A percentile compares a stretch with the other conserved stretches of the same genome.
Evolutionary conservation across 2,797 vertebrate genomes (phyloP).

Genomic region (Oophaga sylvatica): DNA sequence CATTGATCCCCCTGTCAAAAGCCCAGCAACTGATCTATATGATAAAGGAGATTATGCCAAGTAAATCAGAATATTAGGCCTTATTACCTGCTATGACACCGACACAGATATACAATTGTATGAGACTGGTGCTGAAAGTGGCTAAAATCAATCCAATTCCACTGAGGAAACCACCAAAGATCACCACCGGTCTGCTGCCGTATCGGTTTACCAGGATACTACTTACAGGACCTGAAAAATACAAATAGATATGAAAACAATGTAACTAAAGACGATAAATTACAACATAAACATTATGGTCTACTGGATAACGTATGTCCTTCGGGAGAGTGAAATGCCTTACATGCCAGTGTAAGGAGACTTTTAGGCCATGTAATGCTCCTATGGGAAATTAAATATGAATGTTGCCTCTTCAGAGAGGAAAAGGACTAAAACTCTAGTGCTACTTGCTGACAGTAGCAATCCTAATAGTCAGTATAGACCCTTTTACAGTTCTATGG

Average conservation of each 20-base stretch:
- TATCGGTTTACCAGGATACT: slow-evolving; percentile 79
- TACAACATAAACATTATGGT: neutral
- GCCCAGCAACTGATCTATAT: slow-evolving; percentile 16
- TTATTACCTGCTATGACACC: slow-evolving; percentile 82
- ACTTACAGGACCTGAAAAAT: slow-evolving; percentile 78
- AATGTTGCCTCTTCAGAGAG: no score
- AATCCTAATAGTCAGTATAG: no score
- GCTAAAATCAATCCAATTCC: slow-evolving; percentile 78
- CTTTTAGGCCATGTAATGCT: no score
- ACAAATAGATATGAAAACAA: neutral
- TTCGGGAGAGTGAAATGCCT: neutral
- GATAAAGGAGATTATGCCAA: slow-evolving; percentile 29
- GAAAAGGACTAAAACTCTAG: no score
- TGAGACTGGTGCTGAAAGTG: slow-evolving; percentile 79
- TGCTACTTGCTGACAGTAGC: no score
- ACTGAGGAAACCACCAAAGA: slow-evolving; percentile 80
- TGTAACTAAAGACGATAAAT: neutral
- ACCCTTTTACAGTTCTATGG: no score
- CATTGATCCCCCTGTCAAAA: neutral
- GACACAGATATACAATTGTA: slow-evolving; percentile 80
- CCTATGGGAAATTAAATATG: no score
- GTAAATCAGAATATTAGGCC: slow-evolving; percentile 10
- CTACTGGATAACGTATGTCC: neutral
- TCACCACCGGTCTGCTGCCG: slow-evolving; percentile 82
- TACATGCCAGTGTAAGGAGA: neutral